Conservation (phyloP, 2,113 vertebrate genomes). For the Calonectris borealis region DNA sequence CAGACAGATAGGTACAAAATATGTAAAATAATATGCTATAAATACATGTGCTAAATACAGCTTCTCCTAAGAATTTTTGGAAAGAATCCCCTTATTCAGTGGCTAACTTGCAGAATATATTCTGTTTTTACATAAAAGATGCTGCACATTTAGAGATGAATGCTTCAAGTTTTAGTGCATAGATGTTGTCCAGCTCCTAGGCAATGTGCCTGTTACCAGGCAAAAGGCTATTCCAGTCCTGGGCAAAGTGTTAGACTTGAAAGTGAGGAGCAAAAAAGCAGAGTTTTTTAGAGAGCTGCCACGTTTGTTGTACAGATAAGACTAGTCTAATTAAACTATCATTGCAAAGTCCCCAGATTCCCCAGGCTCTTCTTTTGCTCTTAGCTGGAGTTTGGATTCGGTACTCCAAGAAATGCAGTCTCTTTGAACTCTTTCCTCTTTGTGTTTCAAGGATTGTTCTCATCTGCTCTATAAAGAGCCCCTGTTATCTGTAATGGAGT, state of each 20-base stretch:
- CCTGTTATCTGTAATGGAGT: slow-evolving; percentile 22
- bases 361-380: slow-evolving; percentile 54
- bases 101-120: neutral
- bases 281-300: slow-evolving; percentile 17
- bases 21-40: slow-evolving; percentile 17
- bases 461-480: slow-evolving; percentile 22
- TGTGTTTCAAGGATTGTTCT: slow-evolving; percentile 54
- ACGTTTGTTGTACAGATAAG: slow-evolving; percentile 53
- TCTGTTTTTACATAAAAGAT: neutral
- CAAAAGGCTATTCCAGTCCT: neutral
- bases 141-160: neutral
- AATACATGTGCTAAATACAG: neutral
- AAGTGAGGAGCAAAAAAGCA: slow-evolving; percentile 29
- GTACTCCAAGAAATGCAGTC: slow-evolving; percentile 34
- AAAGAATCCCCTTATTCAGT: neutral
- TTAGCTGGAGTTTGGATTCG: slow-evolving; percentile 41
- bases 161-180: neutral
- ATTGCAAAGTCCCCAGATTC: slow-evolving; percentile 23
- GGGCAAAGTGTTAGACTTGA: neutral
- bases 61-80: neutral
- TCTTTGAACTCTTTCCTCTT: slow-evolving; percentile 37
- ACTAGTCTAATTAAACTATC: slow-evolving; percentile 56
- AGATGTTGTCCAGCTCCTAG: neutral
- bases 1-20: slow-evolving; percentile 37
- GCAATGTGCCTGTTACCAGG: neutral